phyloP scores from a whole-genome alignment of 2,797 vertebrate species.

The Premnoplex brunnescens region DNA sequence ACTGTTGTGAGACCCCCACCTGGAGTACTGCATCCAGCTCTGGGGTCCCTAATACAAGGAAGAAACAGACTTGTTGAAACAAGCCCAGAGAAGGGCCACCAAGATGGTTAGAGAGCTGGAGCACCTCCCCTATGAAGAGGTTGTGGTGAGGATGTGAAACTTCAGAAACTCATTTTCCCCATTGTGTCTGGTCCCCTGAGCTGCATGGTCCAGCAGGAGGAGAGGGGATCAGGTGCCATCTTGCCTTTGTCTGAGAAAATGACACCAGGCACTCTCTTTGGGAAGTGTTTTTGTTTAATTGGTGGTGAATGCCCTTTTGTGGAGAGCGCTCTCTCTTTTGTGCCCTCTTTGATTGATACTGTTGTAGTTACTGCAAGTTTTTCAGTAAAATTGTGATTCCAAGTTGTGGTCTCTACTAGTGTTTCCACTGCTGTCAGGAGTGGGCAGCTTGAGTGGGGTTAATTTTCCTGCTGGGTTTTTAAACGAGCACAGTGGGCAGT shows the following conservation, averaged over 20 bases:
- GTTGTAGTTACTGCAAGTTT: not conserved
- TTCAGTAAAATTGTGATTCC: not conserved
- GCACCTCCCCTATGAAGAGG: not conserved
- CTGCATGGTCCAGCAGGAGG: fast-evolving
- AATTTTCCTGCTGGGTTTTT: not conserved
- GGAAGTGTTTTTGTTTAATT: not conserved
- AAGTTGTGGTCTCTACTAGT: not conserved
- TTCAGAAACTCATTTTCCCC: fast-evolving
- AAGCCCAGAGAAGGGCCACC: not conserved
- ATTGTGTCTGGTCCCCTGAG: not conserved
- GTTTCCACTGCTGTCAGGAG: not conserved
- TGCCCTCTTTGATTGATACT: not conserved
- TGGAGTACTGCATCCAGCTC: not conserved
- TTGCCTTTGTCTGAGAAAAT: not conserved
- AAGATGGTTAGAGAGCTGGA: not conserved
- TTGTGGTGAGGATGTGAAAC: not conserved
- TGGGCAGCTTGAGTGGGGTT: not conserved
- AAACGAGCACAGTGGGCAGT: not conserved
- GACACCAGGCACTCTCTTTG: not conserved
- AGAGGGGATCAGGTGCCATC: not conserved
- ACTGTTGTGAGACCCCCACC: not conserved
- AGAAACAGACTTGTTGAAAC: not conserved
- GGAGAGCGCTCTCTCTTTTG: not conserved
- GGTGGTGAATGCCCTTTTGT: not conserved
- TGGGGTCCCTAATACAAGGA: not conserved